Conservation (phyloP, 2,888 invertebrate genomes). For the Archaeoteleia sp. region DNA sequence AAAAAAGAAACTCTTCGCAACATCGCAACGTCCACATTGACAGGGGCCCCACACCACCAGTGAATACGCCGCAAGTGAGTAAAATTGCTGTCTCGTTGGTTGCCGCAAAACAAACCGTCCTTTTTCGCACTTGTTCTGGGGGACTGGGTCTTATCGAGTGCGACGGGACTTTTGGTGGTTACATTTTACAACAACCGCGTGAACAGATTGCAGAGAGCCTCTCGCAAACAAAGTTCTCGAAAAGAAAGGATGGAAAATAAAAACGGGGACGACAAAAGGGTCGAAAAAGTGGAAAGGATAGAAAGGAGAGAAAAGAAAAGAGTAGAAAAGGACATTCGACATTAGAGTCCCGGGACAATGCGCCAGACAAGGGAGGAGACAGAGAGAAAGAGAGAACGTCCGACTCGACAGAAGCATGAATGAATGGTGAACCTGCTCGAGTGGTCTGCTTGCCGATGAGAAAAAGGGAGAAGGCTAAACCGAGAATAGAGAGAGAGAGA, state of each 20-base stretch:
- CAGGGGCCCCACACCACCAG: no score
- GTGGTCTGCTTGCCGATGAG: conserved; percentile 21
- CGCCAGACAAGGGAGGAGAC: conserved; percentile 33
- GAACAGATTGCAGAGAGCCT: conserved; percentile 15
- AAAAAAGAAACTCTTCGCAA: no score
- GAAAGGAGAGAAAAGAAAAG: neutral
- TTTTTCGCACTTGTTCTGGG: neutral
- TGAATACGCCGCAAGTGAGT: no score
- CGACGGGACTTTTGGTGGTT: neutral
- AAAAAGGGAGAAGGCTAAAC: conserved; percentile 30
- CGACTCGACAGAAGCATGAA: conserved; percentile 58
- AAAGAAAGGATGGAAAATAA: neutral
- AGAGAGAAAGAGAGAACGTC: conserved; percentile 42
- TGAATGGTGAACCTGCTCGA: conserved; percentile 65
- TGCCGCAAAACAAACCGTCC: no score
- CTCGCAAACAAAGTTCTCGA: no score
- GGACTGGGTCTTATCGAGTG: neutral
- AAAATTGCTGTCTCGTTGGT: no score
- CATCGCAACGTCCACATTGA: no score
- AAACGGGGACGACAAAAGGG: neutral
- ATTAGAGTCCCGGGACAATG: neutral
- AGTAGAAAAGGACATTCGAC: neutral
- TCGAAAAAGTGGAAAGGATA: neutral
- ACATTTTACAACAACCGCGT: conserved; percentile 16
- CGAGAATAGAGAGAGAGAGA: conserved; percentile 24